Base-by-base conservation (phyloP, 2,888 invertebrate species). In the Lapara coniferarum region DNA sequence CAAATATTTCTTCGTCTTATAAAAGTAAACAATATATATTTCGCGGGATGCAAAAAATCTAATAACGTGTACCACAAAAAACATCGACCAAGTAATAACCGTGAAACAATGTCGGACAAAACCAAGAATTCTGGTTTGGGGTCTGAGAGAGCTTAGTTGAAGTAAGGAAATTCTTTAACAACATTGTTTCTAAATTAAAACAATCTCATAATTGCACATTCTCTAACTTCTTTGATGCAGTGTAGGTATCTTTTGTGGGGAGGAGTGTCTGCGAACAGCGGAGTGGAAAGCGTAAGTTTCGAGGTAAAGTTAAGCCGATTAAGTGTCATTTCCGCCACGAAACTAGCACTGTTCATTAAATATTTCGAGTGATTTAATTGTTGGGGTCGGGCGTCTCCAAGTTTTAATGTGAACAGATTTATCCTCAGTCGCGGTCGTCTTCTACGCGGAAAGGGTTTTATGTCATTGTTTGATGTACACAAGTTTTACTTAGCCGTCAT, bases 121-220 rank as follows among this genome's bases (percentile, higher is more conserved):
- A 92, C 91, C 90, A 92, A 91, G 91, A 92, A 92, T 92, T 89
- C 86, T 87, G 91, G 90, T 89, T 91, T 89, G 87, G 87, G 90
- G 88, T 89, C 89, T 82, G 81, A 82, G 83, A 82, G 76, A 89
- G 88, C 88, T 88, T 81, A 87, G 84, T 89, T 84, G 81, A 84
- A 90, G 90, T 87, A 87, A 86, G 89, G 85, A 88, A 89, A 92
- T 92, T 92, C 92, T 92, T 92, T 84, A 85, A 82, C 88, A 92
- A 92, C 92, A 92, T 92, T 93, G 93, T 93, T 93, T 89, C 90
- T 87, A 92, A 93, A 93, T 93, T 93, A 92, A 93, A 93, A 93
- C 93, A 92, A 93, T 92, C 92, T 93, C 90, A 92, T 93, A 92
- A 93, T 93, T 92, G 92, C 92, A 92, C 91, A 93, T 93, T 93